phyloP scores from a whole-genome alignment of 2,797 vertebrate genomes.

The Melanotaenia parkinsoni region DNA sequence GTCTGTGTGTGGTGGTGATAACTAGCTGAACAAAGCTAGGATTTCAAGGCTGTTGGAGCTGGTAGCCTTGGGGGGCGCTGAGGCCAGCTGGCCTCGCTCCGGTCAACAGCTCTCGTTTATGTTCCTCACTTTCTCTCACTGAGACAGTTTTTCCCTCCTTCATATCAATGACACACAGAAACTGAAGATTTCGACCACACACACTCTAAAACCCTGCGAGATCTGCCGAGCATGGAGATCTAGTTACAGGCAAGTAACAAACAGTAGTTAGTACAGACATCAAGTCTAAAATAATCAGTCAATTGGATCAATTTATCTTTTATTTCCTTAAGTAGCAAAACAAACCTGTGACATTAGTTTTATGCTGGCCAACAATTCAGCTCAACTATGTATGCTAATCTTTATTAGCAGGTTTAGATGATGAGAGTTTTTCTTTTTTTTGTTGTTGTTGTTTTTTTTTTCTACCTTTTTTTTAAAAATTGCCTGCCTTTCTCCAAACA shows the following conservation, averaged over 20 bases:
- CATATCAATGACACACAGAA: constrained; percentile 36
- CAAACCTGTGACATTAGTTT: background rate
- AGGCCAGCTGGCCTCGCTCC: constrained; percentile 68
- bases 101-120: constrained; percentile 66
- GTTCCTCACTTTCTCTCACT: constrained; percentile 57
- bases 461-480: background rate
- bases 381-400: background rate
- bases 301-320: background rate
- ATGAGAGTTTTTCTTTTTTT: no score
- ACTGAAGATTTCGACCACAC: constrained; percentile 36
- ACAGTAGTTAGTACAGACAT: background rate
- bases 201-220: constrained; percentile 1
- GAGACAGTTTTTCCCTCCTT: constrained; percentile 42
- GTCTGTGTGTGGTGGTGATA: constrained; percentile 46
- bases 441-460: background rate
- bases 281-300: background rate
- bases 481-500: background rate
- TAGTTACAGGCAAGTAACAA: constrained; percentile 8
- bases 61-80: constrained; percentile 63
- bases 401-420: no score
- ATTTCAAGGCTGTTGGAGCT: constrained; percentile 72
- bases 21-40: constrained; percentile 71
- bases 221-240: constrained; percentile 6
- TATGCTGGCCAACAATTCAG: background rate
- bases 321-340: background rate